Evolutionary conservation across 2,113 vertebrate species (phyloP).

Genomic region (Sphaerodactylus townsendi): DNA sequence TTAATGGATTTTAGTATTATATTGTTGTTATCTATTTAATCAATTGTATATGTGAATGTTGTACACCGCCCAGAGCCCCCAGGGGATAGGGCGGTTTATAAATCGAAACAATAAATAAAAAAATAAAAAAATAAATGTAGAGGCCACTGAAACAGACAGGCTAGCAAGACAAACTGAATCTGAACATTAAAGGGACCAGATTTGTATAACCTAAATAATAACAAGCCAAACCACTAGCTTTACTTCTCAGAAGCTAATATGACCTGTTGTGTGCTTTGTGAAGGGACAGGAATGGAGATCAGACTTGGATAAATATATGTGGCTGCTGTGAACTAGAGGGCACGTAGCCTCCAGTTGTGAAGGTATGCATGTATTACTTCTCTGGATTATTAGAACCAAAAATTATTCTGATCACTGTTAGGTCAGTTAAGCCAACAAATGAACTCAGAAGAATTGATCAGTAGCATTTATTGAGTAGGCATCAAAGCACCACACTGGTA

Average conservation of each 20-base stretch:
- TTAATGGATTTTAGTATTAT: too few species aligned
- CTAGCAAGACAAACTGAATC: not conserved
- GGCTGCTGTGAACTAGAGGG: not conserved
- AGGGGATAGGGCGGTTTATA: too few species aligned
- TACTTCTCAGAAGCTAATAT: not conserved
- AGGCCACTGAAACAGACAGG: not conserved
- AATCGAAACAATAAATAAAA: too few species aligned
- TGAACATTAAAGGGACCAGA: not conserved
- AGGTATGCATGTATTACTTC: not conserved
- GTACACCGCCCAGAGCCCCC: too few species aligned
- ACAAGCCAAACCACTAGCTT: too few species aligned
- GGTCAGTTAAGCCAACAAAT: too few species aligned
- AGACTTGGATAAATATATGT: not conserved
- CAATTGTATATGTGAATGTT: too few species aligned
- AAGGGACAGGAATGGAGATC: not conserved
- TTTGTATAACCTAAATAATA: not conserved
- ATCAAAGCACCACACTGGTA: too few species aligned
- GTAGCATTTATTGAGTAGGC: too few species aligned
- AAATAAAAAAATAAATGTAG: too few species aligned
- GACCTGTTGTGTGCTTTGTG: not conserved
- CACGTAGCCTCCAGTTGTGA: not conserved
- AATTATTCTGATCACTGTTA: not conserved
- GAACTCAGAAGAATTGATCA: too few species aligned
- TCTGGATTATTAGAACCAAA: not conserved
- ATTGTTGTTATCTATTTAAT: too few species aligned